phyloP scores from a whole-genome alignment of 2,113 vertebrate species.

The Hipposideros armiger region DNA sequence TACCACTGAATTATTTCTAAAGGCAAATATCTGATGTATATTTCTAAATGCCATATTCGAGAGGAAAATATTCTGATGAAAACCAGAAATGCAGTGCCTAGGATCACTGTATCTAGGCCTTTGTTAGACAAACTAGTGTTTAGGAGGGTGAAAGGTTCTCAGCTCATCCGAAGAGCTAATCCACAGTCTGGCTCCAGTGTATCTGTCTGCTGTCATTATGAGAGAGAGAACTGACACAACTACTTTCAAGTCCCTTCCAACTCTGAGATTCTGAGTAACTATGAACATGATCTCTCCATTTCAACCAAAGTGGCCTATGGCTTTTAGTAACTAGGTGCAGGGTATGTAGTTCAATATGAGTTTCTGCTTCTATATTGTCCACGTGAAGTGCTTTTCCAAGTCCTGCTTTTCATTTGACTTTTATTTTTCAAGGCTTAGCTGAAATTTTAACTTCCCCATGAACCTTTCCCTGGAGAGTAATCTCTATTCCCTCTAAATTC shows the following conservation, averaged over 20 bases:
- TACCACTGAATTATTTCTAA: slow-evolving; percentile 53
- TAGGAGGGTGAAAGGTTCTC: neutral
- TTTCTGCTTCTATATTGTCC: neutral
- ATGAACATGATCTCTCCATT: neutral
- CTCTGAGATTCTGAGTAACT: neutral
- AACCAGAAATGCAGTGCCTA: slow-evolving; percentile 44
- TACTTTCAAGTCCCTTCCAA: slow-evolving; percentile 16
- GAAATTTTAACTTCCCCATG: neutral
- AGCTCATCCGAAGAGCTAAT: slow-evolving; percentile 18
- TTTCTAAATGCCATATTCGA: slow-evolving; percentile 17
- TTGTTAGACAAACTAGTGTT: slow-evolving; percentile 17
- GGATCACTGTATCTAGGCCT: neutral
- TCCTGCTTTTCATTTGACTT: slow-evolving; percentile 4
- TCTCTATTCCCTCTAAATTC: neutral
- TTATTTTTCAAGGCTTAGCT: slow-evolving; percentile 37
- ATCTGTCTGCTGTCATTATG: neutral
- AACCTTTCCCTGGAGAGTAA: neutral
- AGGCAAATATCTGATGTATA: neutral
- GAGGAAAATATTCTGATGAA: slow-evolving; percentile 55
- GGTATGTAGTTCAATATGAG: neutral
- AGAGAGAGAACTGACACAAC: neutral
- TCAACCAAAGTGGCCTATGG: neutral
- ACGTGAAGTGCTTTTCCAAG: slow-evolving; percentile 9
- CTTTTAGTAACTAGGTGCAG: neutral
- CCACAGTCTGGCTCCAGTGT: neutral